phyloP scores from a whole-genome alignment of 1,140 invertebrate species.

The Batillaria attramentaria region DNA sequence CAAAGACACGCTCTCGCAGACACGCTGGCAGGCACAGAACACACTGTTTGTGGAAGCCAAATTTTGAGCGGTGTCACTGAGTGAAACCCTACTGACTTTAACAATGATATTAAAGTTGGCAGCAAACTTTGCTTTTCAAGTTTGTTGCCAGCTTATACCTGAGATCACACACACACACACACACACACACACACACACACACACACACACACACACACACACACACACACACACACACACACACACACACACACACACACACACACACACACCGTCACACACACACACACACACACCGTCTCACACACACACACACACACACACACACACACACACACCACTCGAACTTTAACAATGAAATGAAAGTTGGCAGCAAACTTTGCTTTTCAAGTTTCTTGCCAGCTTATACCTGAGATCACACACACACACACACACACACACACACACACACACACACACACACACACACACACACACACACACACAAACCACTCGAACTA shows the following conservation, averaged over 20 bases:
- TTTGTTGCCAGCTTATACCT: background rate
- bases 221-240: conserved; percentile 5
- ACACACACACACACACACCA: background rate
- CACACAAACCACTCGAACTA: background rate
- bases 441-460: background rate
- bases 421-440: background rate
- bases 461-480: background rate
- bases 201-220: background rate
- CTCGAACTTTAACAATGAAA: background rate
- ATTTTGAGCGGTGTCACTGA: background rate
- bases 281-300: background rate
- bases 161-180: background rate
- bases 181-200: background rate
- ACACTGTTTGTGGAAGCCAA: background rate
- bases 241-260: background rate
- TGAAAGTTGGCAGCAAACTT: background rate
- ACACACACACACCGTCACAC: background rate
- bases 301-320: no score
- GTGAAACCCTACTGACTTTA: background rate
- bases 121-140: background rate
- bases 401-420: background rate
- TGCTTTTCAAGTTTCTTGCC: background rate
- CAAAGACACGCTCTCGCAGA: no score
- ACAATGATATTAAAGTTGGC: background rate
- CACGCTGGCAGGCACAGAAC: background rate